These are phyloP conservation scores for Pteropus rufus DNA, from an alignment of 2,797 vertebrate species.

Conservation along the genomic window DNA sequence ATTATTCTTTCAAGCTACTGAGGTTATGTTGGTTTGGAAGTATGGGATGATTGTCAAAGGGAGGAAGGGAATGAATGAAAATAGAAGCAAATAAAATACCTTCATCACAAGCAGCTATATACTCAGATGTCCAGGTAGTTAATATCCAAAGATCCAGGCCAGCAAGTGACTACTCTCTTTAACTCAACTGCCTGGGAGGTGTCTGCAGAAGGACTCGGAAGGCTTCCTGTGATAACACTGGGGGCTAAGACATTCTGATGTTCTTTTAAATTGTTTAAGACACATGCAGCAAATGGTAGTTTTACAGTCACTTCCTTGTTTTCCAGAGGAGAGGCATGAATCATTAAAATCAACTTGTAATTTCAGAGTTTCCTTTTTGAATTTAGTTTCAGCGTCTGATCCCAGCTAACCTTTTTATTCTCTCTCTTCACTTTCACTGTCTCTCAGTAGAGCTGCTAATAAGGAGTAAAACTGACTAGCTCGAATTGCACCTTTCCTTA, in stretches of 20 bases:
- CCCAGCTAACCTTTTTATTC: not conserved
- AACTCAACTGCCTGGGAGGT: conserved; percentile 26
- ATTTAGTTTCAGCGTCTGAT: not conserved
- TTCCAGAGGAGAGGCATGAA: not conserved
- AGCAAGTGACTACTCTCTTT: conserved; percentile 29
- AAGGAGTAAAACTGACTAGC: conserved; percentile 57
- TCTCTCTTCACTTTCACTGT: not conserved
- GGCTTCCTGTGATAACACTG: not conserved
- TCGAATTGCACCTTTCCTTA: conserved; percentile 41
- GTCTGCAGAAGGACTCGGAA: conserved; percentile 32
- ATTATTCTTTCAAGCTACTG: not conserved
- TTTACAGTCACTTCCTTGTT: not conserved
- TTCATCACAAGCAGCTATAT: not conserved
- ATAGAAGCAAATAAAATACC: not conserved
- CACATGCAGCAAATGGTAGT: not conserved
- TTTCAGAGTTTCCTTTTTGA: not conserved
- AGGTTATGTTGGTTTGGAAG: not conserved
- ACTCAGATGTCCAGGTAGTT: not conserved
- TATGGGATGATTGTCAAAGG: not conserved
- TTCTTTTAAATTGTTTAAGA: not conserved
- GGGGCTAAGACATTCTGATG: not conserved
- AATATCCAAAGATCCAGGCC: not conserved
- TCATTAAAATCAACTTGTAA: not conserved
- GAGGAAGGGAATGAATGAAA: not conserved
- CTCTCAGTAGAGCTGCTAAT: conserved; percentile 54